phyloP scores from a whole-genome alignment of 37 sponge, comb jelly and placozoan genomes.

The Tethya wilhelma region DNA sequence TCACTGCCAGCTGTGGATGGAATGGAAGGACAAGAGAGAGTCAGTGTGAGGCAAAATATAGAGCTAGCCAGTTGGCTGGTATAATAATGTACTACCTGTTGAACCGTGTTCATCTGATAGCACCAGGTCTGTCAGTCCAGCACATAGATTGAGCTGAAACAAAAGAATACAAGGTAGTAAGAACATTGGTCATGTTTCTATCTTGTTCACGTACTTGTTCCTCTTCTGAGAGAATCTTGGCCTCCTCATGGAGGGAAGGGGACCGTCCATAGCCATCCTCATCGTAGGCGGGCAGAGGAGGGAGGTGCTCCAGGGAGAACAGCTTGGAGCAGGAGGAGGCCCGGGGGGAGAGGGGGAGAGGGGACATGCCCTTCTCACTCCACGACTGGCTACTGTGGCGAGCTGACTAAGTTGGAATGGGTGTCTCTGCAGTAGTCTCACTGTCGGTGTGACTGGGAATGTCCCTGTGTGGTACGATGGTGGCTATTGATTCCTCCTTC shows the following conservation, averaged over 20 bases:
- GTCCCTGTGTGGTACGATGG: no score
- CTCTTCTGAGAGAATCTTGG: constrained; percentile 47
- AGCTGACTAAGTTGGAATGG: no score
- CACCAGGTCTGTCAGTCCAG: constrained; percentile 13
- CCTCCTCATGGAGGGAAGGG: constrained; percentile 55
- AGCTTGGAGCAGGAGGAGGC: background rate
- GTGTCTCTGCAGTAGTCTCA: no score
- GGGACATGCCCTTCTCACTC: constrained; percentile 35
- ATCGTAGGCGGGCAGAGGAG: constrained; percentile 81
- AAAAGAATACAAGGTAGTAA: background rate
- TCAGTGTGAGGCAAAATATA: background rate
- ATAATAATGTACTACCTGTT: background rate
- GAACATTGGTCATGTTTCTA: background rate
- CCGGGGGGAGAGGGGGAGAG: background rate
- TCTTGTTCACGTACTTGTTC: constrained; percentile 57
- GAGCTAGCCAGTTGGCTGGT: background rate
- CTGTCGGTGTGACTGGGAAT: no score
- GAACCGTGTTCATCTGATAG: background rate
- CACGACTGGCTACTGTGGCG: constrained; percentile 43
- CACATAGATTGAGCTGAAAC: constrained; percentile 19
- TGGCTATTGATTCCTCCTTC: no score
- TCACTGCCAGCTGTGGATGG: constrained; percentile 7
- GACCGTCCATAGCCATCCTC: constrained; percentile 60
- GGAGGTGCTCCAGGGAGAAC: constrained; percentile 63
- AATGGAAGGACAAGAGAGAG: no score